Percentiles rank a stretch among this genome's conserved stretches.
Evolutionary conservation across 1,140 invertebrate species (phyloP).

Genomic region (Solenopsis invicta): DNA sequence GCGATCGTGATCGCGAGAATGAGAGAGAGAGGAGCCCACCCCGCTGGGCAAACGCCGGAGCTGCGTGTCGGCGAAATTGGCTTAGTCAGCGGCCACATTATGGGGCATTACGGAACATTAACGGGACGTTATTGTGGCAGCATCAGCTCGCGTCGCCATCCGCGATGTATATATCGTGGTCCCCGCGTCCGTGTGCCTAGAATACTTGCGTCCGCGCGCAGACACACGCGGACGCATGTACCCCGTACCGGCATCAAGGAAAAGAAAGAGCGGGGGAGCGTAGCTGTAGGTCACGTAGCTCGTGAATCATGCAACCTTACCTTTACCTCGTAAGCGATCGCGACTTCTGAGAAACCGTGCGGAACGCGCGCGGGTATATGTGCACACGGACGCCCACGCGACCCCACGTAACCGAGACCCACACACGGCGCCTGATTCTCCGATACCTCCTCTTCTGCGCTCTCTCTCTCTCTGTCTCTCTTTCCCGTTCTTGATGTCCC

Average conservation of each 20-base stretch:
- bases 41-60: slow-evolving; percentile 26
- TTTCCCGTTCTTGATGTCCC: background rate
- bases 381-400: slow-evolving; percentile 33
- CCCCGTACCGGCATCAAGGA: background rate
- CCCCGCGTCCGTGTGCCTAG: background rate
- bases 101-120: slow-evolving; percentile 75
- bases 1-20: slow-evolving; percentile 29
- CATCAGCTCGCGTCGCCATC: slow-evolving; percentile 25
- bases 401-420: slow-evolving; percentile 53
- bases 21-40: slow-evolving; percentile 29
- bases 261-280: slow-evolving; percentile 24
- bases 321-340: slow-evolving; percentile 65
- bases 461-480: background rate
- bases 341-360: slow-evolving; percentile 66
- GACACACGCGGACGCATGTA: background rate
- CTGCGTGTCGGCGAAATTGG: slow-evolving; percentile 70
- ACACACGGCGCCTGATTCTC: slow-evolving; percentile 36
- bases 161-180: slow-evolving; percentile 7
- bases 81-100: slow-evolving; percentile 77
- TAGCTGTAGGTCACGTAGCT: slow-evolving; percentile 58
- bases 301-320: slow-evolving; percentile 72
- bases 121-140: slow-evolving; percentile 64
- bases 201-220: background rate
- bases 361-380: slow-evolving; percentile 7
- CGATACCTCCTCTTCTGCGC: slow-evolving; percentile 7